Percentiles rank a stretch among this genome's conserved stretches.
Conservation (phyloP, 37 sponge, comb jelly and placozoan genomes). For the Corticium candelabrum region DNA sequence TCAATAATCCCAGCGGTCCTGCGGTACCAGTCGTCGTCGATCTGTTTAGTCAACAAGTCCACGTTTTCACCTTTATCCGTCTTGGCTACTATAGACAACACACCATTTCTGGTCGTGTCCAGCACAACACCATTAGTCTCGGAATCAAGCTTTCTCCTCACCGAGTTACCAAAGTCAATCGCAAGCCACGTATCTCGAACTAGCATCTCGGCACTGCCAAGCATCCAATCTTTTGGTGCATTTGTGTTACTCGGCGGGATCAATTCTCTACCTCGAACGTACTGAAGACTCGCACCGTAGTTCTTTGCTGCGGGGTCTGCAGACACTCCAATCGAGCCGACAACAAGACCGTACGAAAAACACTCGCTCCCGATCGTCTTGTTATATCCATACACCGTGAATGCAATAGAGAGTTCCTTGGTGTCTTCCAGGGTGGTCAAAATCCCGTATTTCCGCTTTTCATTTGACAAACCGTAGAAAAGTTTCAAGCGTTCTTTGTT, state of each 20-base stretch:
- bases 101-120: not conserved
- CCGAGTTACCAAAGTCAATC: not conserved
- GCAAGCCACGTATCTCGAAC: not conserved
- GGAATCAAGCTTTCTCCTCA: not conserved
- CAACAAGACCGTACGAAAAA: not conserved
- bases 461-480: too few species aligned
- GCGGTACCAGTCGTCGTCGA: not conserved
- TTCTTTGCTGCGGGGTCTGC: not conserved
- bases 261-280: not conserved
- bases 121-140: not conserved
- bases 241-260: too few species aligned
- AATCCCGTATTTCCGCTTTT: too few species aligned
- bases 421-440: not conserved
- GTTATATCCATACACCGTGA: not conserved
- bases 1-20: not conserved
- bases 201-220: not conserved
- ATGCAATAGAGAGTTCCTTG: not conserved
- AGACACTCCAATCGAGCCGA: not conserved
- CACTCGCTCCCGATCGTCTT: not conserved
- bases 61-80: not conserved
- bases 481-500: not conserved
- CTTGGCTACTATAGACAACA: too few species aligned
- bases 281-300: too few species aligned
- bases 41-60: not conserved
- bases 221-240: too few species aligned